Conservation (phyloP, 2,888 invertebrate species). For the Macrosiphum euphorbiae region DNA sequence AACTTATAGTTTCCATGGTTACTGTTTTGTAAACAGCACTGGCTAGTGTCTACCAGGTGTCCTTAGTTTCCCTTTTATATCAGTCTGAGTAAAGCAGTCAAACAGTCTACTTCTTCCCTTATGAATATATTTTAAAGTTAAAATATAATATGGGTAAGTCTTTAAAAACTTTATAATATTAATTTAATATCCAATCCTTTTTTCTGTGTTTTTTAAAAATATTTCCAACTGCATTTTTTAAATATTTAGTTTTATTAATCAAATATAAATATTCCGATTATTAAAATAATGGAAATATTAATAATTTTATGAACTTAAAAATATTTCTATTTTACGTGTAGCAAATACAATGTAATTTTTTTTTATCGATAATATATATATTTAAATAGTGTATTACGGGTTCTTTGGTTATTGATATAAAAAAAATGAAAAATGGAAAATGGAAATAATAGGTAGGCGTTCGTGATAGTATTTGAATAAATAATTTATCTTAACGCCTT, state of each 20-base stretch:
- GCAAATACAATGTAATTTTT: not conserved
- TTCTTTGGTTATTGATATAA: not conserved
- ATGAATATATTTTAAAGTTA: conserved; percentile 30
- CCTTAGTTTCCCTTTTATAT: conserved; percentile 47
- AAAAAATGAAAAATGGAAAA: too few relatives aligned
- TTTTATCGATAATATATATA: not conserved
- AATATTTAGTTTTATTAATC: not conserved
- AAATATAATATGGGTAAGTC: conserved; percentile 59
- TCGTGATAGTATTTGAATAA: not conserved
- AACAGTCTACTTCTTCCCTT: conserved; percentile 51
- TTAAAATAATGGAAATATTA: not conserved
- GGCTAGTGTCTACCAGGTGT: conserved; percentile 49
- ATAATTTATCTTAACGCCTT: not conserved
- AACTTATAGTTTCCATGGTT: conserved; percentile 55
- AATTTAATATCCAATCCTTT: not conserved
- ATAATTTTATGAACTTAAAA: not conserved
- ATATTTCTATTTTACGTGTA: not conserved
- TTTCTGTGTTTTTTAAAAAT: not conserved
- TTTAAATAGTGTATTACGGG: not conserved
- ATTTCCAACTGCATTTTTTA: not conserved
- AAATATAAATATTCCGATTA: not conserved
- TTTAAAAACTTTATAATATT: not conserved
- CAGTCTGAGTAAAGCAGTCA: conserved; percentile 51
- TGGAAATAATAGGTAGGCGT: not conserved
- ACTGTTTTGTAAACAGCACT: conserved; percentile 54